Evolutionary conservation across 2,113 vertebrate genomes (phyloP).

Genomic region (Takifugu bimaculatus): DNA sequence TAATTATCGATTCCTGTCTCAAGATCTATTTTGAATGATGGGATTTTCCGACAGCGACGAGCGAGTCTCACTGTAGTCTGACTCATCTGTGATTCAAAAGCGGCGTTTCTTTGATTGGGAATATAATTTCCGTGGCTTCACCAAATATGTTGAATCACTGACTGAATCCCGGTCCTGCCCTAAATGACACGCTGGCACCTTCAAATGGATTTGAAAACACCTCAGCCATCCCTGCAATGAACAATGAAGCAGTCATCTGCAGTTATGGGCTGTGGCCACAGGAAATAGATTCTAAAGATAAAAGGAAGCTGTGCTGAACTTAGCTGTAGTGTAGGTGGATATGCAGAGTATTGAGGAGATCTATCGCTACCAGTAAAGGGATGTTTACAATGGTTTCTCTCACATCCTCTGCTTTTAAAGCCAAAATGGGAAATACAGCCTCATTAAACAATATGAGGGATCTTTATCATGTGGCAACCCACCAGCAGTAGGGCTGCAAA

Average conservation of each 20-base stretch:
- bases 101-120: conserved; percentile 6
- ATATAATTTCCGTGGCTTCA: conserved; percentile 10
- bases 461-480: conserved; percentile 72
- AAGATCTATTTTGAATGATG: no score
- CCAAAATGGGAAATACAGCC: conserved; percentile 48
- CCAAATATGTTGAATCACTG: neutral
- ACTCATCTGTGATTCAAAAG: conserved; percentile 25
- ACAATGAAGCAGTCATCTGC: conserved; percentile 28
- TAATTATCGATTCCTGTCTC: no score
- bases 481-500: conserved; percentile 55
- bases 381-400: conserved; percentile 41
- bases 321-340: conserved; percentile 19
- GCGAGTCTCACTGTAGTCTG: neutral
- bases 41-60: no score
- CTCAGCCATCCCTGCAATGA: conserved; percentile 7
- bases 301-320: conserved; percentile 7
- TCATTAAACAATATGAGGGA: conserved; percentile 66
- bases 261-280: conserved; percentile 28
- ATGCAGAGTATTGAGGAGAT: conserved; percentile 29
- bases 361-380: conserved; percentile 38
- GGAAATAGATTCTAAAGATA: neutral
- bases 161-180: neutral
- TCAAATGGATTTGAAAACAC: conserved; percentile 7
- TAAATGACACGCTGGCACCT: neutral
- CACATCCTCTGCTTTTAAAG: conserved; percentile 43